Evolutionary conservation across 2,113 vertebrate species (phyloP), one percentile per base, ranked within the genome.

Genomic region (Procavia capensis): DNA sequence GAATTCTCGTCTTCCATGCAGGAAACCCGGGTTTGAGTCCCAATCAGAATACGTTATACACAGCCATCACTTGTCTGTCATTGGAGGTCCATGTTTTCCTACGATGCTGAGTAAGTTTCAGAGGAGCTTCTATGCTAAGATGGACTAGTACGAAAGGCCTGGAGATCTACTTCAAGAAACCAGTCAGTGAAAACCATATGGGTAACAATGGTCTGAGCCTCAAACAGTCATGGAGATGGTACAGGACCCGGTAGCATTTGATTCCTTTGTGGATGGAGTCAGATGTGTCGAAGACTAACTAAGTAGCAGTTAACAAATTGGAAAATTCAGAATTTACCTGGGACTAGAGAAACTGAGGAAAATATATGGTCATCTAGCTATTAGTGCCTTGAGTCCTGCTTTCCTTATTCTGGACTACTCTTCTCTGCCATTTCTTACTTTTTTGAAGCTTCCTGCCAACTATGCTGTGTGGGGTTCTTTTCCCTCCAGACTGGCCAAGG

Each of bases 281-380:
- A 54, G 50, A 54, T 54, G 50, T 54, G 50, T 54, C 14, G 11
- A 54, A 16, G 50, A 13, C 50, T 54, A 54, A 54, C 50, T 54
- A 54, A 17, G 17, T 22, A 7, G 57, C 57, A 59, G 57, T 24
- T 59, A 59, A 24, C 57, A 59, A 4, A 13, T 63, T 63, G 11
- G 43, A 72, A 50, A 24, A 34, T 43, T 4, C 41, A 9, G 24
- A 36, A 17, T 25, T 64, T 25, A 14, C 14, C 22, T 54, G 39
- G 10, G 43, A 11, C 31, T 1, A 7, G 3, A 22, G 57, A 59
- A 59, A 20, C 27, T 4, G 3, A 7, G 6, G 19, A 20, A 34
- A 17, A 8, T 5, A 61, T 20, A 7, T 0, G 0, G 31, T 1
- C 2, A 3, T 2, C 3, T 0, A 5, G 20, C 36, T 29, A 29